Percentiles rank a stretch among this genome's conserved stretches.
Evolutionary conservation across 2,888 invertebrate genomes (phyloP).

Genomic region (Danaus chrysippus): DNA sequence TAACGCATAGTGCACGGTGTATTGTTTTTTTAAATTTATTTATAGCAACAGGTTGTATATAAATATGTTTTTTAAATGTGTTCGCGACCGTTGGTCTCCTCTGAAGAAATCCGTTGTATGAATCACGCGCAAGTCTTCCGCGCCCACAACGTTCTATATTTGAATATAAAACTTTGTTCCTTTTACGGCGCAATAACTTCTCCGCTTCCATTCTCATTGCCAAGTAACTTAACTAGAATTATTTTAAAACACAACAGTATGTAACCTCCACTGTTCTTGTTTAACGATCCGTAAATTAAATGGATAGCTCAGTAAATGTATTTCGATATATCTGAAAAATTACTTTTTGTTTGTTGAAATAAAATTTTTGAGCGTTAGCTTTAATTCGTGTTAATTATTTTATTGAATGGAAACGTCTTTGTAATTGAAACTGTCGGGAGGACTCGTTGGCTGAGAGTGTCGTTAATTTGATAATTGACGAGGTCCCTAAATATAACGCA

Average conservation of each 20-base stretch:
- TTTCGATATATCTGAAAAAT: not conserved
- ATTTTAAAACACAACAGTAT: not conserved
- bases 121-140: slow-evolving; percentile 44
- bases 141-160: slow-evolving; percentile 41
- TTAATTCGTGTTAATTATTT: not conserved
- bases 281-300: slow-evolving; percentile 44
- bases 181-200: slow-evolving; percentile 33
- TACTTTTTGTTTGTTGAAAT: no score
- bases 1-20: no score
- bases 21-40: not conserved
- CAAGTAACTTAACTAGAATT: not conserved
- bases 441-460: not conserved
- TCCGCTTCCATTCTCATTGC: slow-evolving; percentile 5
- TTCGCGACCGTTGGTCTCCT: slow-evolving; percentile 46
- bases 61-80: not conserved
- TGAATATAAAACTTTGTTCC: slow-evolving; percentile 36
- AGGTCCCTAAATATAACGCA: not conserved
- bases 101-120: slow-evolving; percentile 47
- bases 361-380: no score
- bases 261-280: slow-evolving; percentile 38
- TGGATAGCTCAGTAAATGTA: slow-evolving; percentile 5
- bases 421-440: not conserved
- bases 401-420: not conserved
- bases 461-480: not conserved
- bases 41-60: not conserved